Evolutionary conservation across 2,888 invertebrate species (phyloP), one percentile per base, ranked within the genome.

Genomic region (Rapana venosa): DNA sequence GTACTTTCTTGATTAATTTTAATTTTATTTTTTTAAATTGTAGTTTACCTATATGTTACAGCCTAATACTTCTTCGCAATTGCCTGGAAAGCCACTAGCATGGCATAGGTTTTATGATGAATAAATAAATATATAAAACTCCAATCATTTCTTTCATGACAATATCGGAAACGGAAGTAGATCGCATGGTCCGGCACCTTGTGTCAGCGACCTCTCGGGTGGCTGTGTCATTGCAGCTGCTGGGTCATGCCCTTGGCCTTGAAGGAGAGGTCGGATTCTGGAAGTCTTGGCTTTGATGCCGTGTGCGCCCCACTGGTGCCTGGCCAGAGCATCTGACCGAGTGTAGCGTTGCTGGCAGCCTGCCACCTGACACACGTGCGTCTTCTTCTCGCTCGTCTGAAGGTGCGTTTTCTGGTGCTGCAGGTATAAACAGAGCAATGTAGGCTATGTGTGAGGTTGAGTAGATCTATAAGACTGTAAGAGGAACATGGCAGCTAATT

Each of bases 361-460:
- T 26, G 77, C 22, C 66, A 91, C 90, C 2, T 77, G 70, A 61
- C 92, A 92, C 35, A 90, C 74, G 87, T 92, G 91, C 4, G 91
- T 88, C 56, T 92, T 92, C 89, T 92, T 92, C 56, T 92, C 92
- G 26, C 91, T 88, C 11, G 91, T 90, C 56, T 90, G 90, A 36
- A 92, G 90, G 83, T 92, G 92, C 0, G 92, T 92, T 22, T 91
- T 92, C 84, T 90, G 87, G 35, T 92, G 92, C 92, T 92, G 90
- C 4, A 4, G 35, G 35, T 13, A 81, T 2, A 13, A 35, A 35
- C 17, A 81, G 17, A 77, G 8, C 47, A 47, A 47, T 66, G 11
- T 36, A 32, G 17, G 87, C 22, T 30, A n/a, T n/a, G 36, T 15
- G 22, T 5, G 56, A 61, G 56, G n/a, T n/a, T 22, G 26, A 47